Evolutionary conservation across 2,888 invertebrate species (phyloP).

Genomic region (Clunio marinus): DNA sequence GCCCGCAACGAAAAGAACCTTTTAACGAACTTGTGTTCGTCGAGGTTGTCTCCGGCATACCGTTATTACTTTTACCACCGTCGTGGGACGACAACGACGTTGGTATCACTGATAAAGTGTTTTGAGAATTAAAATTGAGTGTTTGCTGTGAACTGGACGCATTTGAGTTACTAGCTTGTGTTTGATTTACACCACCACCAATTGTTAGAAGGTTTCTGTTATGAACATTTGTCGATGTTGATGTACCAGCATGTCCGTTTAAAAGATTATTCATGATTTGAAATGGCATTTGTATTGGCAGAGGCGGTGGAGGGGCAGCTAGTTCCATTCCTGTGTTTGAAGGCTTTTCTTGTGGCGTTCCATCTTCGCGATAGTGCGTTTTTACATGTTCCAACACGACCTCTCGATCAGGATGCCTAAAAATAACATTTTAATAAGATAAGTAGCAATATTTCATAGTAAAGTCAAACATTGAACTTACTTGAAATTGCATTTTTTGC

Average conservation of each 20-base stretch:
- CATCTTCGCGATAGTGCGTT: slow-evolving; percentile 55
- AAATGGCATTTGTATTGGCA: slow-evolving; percentile 37
- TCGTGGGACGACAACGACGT: slow-evolving; percentile 26
- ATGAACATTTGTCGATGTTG: slow-evolving; percentile 35
- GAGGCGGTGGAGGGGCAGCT: slow-evolving; percentile 19
- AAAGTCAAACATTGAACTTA: slow-evolving; percentile 50
- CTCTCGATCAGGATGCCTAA: slow-evolving; percentile 61
- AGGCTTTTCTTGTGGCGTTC: slow-evolving; percentile 37
- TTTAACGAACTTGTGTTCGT: slow-evolving; percentile 42
- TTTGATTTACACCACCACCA: slow-evolving; percentile 33
- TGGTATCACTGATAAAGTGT: slow-evolving; percentile 14
- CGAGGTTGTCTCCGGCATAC: slow-evolving; percentile 38
- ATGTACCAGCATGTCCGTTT: slow-evolving; percentile 25
- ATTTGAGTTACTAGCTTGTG: slow-evolving; percentile 31
- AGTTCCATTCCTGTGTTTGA: background rate
- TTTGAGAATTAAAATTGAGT: slow-evolving; percentile 37
- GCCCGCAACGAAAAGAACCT: slow-evolving; percentile 63
- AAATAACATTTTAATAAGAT: too few relatives aligned
- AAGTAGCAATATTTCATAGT: too few relatives aligned
- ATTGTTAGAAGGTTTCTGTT: slow-evolving; percentile 35
- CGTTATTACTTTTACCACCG: slow-evolving; percentile 36
- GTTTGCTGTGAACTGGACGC: slow-evolving; percentile 35
- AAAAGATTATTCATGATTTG: slow-evolving; percentile 35
- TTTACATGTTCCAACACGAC: slow-evolving; percentile 64
- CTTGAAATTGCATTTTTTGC: slow-evolving; percentile 86